Evolutionary conservation across 2,797 vertebrate genomes (phyloP), one percentile per base, ranked within the genome.

Genomic region (Meriones psammophilus): DNA sequence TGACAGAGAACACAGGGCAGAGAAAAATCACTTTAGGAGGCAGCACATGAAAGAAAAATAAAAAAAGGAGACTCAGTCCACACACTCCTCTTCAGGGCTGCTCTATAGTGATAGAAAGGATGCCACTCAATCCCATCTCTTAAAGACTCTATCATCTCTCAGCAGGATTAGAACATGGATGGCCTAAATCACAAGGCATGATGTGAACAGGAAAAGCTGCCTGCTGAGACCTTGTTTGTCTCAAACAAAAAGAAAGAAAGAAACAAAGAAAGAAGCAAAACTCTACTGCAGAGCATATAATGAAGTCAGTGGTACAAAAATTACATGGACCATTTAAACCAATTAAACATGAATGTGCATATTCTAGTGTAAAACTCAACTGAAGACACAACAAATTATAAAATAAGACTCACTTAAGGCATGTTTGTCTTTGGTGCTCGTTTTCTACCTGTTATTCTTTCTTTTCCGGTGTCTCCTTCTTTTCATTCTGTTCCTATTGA

Each of bases 301-400:
- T 4, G 39, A 8, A 62, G 28, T 76, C 66, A 54, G 1, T 86
- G 50, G 15, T n/a, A n/a, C 42, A 62, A 36, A 46, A 83, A 64
- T 81, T 10, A 81, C 14, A 58, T 26, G 50, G 14, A 73, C 58
- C 15, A 26, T 9, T 46, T 90, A 28, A 73, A 76, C 33, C 8
- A 83, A 42, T 93, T 91, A 92, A 89, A 58, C 84, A n/a, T 84
- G 22, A 64, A 83, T 89, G 42, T 69, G 54, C 13, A 62, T 76
- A 83, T 93, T 80, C 60, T 50, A 66, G 15, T 20, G 13, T 64
- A 79, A 92, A 33, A 79, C 5, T 26, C 36, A 18, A 15, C 1
- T 39, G 8, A 33, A 91, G 3, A 0, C 8, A 36, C 36, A 88
- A 17, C 9, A 81, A 91, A 88, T 46, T 30, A 78, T 24, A 56